Evolutionary conservation across 2,113 vertebrate species (phyloP).

Genomic region (Serilophus lunatus): DNA sequence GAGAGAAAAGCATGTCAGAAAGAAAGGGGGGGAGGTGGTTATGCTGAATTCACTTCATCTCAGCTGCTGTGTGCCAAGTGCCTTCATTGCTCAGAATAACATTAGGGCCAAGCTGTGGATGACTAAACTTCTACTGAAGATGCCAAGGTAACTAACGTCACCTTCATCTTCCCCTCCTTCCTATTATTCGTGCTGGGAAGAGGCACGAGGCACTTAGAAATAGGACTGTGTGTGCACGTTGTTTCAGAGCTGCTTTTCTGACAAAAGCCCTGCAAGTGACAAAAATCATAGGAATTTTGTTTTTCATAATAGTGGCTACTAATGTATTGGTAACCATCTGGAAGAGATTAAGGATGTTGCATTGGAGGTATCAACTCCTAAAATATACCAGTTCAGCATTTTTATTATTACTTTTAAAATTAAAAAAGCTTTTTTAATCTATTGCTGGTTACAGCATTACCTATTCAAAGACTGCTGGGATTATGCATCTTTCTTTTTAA

Average conservation of each 20-base stretch:
- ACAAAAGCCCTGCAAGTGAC: background rate
- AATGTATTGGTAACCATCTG: background rate
- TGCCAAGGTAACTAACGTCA: background rate
- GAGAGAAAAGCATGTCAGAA: background rate
- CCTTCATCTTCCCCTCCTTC: background rate
- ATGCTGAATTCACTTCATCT: background rate
- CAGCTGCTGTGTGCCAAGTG: background rate
- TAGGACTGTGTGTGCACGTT: fast-evolving
- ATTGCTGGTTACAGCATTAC: background rate
- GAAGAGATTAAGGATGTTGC: background rate
- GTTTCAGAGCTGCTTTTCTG: background rate
- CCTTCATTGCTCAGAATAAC: background rate
- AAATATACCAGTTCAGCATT: background rate
- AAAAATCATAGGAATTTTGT: background rate
- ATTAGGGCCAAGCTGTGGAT: background rate
- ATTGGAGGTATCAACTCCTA: background rate
- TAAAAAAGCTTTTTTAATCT: background rate
- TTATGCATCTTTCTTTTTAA: conserved; percentile 21
- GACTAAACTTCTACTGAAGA: background rate
- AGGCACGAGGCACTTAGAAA: background rate
- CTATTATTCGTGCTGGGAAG: background rate
- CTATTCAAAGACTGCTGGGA: background rate
- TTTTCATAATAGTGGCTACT: background rate
- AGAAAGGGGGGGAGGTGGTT: background rate
- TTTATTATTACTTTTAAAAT: background rate